A percentile compares a stretch with the other conserved stretches of the same genome.
phyloP scores from a whole-genome alignment of 2,888 invertebrate genomes.

The Cerastis rubricosa region DNA sequence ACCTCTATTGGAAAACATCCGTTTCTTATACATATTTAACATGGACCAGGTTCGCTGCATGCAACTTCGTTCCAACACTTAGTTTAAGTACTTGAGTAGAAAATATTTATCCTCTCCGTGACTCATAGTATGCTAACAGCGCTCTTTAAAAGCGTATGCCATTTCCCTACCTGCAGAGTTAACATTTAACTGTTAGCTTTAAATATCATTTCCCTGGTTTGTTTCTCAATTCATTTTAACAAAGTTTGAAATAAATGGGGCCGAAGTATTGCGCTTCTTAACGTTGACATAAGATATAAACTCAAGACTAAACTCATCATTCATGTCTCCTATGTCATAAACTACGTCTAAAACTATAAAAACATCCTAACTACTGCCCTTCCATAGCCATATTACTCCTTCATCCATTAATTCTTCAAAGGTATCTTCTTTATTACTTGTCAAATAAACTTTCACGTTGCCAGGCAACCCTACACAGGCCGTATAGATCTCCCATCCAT shows the following conservation, averaged over 20 bases:
- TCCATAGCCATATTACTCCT: background rate
- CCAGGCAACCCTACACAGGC: constrained; percentile 32
- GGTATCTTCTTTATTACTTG: background rate
- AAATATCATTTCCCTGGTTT: background rate
- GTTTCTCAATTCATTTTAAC: background rate
- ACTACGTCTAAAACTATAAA: background rate
- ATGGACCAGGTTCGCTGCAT: too few species aligned
- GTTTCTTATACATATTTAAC: constrained; percentile 41
- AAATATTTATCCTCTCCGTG: constrained; percentile 12
- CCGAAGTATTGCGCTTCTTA: background rate
- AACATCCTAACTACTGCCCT: background rate
- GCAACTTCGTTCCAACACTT: constrained; percentile 29
- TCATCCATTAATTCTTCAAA: constrained; percentile 13
- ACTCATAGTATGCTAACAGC: background rate
- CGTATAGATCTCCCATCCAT: constrained; percentile 44
- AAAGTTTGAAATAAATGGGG: background rate
- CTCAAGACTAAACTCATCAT: background rate
- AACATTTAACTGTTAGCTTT: background rate
- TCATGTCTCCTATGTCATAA: background rate
- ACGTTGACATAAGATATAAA: constrained; percentile 3
- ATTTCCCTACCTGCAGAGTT: background rate
- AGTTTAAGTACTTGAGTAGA: constrained; percentile 23
- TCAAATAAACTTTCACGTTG: constrained; percentile 12
- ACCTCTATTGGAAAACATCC: constrained; percentile 47
- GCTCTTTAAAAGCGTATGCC: constrained; percentile 26